Conservation (phyloP, 2,113 vertebrate genomes). For the Nerophis ophidion region DNA sequence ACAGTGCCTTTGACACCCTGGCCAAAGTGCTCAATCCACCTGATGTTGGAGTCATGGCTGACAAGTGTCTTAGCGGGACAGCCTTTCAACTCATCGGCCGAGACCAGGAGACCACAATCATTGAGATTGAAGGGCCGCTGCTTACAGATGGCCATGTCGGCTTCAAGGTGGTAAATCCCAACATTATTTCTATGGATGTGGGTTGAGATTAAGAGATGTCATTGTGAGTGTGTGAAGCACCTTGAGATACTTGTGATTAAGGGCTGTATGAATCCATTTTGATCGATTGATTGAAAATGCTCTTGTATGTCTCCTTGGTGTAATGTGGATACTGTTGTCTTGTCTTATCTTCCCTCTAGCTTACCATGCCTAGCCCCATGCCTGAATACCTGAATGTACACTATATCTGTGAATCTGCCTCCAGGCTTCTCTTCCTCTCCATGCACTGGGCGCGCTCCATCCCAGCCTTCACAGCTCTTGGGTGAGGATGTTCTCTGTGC, state of each 20-base stretch:
- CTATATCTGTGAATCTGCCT: slow-evolving; percentile 98
- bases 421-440: slow-evolving; percentile 94
- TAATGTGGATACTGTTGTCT: slow-evolving; percentile 1
- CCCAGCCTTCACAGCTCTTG: slow-evolving; percentile 93
- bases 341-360: slow-evolving; percentile 60
- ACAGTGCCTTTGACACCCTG: slow-evolving; percentile 96
- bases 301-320: neutral
- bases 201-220: no score
- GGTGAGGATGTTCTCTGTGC: slow-evolving; percentile 70
- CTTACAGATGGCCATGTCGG: slow-evolving; percentile 95
- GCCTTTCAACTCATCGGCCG: slow-evolving; percentile 93
- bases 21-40: slow-evolving; percentile 94
- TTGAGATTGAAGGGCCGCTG: slow-evolving; percentile 95
- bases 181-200: no score
- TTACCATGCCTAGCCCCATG: slow-evolving; percentile 98
- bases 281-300: neutral
- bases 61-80: slow-evolving; percentile 78
- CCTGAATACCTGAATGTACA: slow-evolving; percentile 97
- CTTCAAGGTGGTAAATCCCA: slow-evolving; percentile 79
- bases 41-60: slow-evolving; percentile 72
- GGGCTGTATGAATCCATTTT: no score
- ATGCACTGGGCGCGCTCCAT: slow-evolving; percentile 99
- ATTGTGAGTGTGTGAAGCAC: no score
- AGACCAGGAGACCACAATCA: slow-evolving; percentile 94
- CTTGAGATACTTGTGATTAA: no score